These are phyloP conservation scores for Charina bottae DNA, from an alignment of 2,113 vertebrate genomes.

Conservation along the genomic window DNA sequence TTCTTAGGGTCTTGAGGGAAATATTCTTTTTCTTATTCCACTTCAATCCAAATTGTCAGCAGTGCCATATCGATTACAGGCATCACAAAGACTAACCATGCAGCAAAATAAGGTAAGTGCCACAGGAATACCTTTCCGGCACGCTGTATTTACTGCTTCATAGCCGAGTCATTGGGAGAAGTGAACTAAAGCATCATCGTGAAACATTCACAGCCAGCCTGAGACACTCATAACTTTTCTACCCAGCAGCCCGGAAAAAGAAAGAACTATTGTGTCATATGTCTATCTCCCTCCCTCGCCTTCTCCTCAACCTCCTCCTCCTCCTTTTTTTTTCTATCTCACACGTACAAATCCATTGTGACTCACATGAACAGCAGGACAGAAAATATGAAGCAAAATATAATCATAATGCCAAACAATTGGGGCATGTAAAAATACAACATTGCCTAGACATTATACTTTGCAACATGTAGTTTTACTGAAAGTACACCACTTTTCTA, in stretches of 20 bases:
- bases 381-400: not conserved
- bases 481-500: not conserved
- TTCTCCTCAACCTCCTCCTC: not conserved
- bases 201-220: slow-evolving; percentile 36
- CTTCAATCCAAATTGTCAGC: slow-evolving; percentile 64
- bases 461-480: not conserved
- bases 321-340: not conserved
- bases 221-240: not conserved
- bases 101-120: slow-evolving; percentile 45
- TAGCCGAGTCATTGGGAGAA: slow-evolving; percentile 44
- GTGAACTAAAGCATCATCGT: slow-evolving; percentile 7
- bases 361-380: not conserved
- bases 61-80: slow-evolving; percentile 61
- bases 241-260: not conserved
- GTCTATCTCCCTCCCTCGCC: not conserved
- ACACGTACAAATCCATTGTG: not conserved
- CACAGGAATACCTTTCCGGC: slow-evolving; percentile 39
- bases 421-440: not conserved
- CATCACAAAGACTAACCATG: slow-evolving; percentile 52
- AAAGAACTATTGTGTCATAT: not conserved
- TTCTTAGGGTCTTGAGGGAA: slow-evolving; percentile 57
- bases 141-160: slow-evolving; percentile 52
- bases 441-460: not conserved
- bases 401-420: not conserved
- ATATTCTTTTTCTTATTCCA: slow-evolving; percentile 63